Conservation (phyloP, 2,888 invertebrate genomes). For the Sclerodermus sp. region DNA sequence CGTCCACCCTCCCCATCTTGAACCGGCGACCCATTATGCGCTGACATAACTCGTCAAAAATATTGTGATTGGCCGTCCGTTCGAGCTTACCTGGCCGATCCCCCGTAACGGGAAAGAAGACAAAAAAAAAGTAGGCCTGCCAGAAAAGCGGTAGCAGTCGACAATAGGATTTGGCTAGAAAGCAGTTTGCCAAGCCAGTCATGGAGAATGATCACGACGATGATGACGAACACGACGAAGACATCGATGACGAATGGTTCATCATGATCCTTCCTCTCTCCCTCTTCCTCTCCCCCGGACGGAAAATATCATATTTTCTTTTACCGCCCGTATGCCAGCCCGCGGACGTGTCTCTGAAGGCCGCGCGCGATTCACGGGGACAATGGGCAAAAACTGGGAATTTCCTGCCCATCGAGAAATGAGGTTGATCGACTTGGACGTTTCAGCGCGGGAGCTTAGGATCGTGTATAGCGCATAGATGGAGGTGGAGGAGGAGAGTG, state of each 20-base stretch:
- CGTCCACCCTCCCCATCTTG: conserved; percentile 10
- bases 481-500: no score
- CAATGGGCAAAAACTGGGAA: conserved; percentile 14
- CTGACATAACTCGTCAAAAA: conserved; percentile 57
- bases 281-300: conserved; percentile 7
- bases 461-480: no score
- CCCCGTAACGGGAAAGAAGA: conserved; percentile 9
- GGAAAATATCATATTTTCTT: conserved; percentile 39
- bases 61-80: conserved; percentile 54
- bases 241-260: conserved; percentile 11
- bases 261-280: conserved; percentile 10
- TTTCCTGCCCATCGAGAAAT: conserved; percentile 8
- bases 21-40: conserved; percentile 40
- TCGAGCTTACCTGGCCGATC: conserved; percentile 44
- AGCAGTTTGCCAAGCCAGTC: conserved; percentile 1
- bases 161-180: conserved; percentile 14
- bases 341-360: conserved; percentile 30
- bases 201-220: background rate
- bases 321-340: background rate
- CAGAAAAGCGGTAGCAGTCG: conserved; percentile 4
- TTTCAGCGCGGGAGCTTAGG: background rate
- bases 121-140: background rate
- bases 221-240: no score
- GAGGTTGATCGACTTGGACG: conserved; percentile 26
- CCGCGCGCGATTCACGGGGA: conserved; percentile 19